Conservation (phyloP, 2,113 vertebrate genomes). For the Cairina moschata region DNA sequence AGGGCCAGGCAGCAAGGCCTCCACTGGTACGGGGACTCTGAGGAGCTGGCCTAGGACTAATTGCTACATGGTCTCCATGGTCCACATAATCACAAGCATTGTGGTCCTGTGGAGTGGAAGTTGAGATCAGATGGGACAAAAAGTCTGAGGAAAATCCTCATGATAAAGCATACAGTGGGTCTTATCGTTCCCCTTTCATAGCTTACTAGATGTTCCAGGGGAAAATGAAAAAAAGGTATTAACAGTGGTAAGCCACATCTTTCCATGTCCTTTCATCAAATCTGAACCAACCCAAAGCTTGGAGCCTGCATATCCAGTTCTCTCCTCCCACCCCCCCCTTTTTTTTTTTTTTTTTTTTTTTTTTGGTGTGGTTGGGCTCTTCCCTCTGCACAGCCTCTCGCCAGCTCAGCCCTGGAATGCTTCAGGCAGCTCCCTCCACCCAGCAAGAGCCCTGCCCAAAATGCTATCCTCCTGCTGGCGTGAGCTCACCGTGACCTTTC, state of each 20-base stretch:
- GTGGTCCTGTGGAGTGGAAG: not conserved
- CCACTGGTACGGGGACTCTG: not conserved
- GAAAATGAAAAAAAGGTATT: not conserved
- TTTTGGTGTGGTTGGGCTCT: constrained; percentile 28
- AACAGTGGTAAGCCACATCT: constrained; percentile 31
- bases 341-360: not conserved
- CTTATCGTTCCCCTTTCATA: not conserved
- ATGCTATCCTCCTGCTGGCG: not conserved
- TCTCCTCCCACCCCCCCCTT: not conserved
- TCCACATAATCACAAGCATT: not conserved
- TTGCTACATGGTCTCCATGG: not conserved
- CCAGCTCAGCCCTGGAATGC: constrained; percentile 43
- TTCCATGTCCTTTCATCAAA: constrained; percentile 10
- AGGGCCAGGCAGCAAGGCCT: not conserved
- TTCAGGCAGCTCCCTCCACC: constrained; percentile 55
- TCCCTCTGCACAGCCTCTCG: not conserved
- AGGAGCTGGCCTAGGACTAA: not conserved
- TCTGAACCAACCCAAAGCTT: not conserved
- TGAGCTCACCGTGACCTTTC: constrained; percentile 59
- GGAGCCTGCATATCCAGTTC: not conserved
- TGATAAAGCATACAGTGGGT: not conserved
- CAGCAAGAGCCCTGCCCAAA: constrained; percentile 52
- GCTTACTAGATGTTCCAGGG: not conserved
- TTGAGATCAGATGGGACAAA: not conserved
- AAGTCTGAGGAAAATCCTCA: constrained; percentile 2